Percentiles rank a stretch among this genome's conserved stretches.
These are phyloP conservation scores for Scatophagus argus DNA, from an alignment of 2,113 vertebrate genomes.

Conservation along the genomic window DNA sequence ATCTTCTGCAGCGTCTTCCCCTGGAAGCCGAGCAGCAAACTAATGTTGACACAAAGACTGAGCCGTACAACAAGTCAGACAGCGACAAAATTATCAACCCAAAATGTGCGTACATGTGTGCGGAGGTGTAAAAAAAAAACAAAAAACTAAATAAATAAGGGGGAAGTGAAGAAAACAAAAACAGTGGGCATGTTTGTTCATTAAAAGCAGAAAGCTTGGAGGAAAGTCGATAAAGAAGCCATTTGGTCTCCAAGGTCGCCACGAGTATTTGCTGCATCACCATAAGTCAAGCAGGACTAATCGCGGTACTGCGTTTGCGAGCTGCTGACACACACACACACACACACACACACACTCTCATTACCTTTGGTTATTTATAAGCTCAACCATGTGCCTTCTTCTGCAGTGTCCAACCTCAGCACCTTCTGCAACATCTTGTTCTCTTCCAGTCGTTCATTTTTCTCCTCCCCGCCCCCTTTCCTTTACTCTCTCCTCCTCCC, in stretches of 20 bases:
- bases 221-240: constrained; percentile 26
- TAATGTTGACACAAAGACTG: background rate
- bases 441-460: constrained; percentile 46
- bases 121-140: background rate
- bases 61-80: background rate
- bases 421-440: constrained; percentile 63
- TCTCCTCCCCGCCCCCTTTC: background rate
- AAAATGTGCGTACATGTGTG: background rate
- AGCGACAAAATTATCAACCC: background rate
- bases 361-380: constrained; percentile 87
- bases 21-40: background rate
- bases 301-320: constrained; percentile 54
- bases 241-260: constrained; percentile 64
- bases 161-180: background rate
- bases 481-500: background rate
- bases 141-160: too few relatives aligned
- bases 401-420: constrained; percentile 64
- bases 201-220: constrained; percentile 14
- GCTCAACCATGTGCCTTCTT: constrained; percentile 55
- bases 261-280: constrained; percentile 64
- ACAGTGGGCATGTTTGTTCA: constrained; percentile 14
- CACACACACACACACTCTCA: constrained; percentile 68
- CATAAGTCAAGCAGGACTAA: constrained; percentile 67
- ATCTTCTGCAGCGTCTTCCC: background rate
- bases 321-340: background rate